Base-by-base conservation (phyloP, 2,113 vertebrate genomes). In the Papio anubis region DNA sequence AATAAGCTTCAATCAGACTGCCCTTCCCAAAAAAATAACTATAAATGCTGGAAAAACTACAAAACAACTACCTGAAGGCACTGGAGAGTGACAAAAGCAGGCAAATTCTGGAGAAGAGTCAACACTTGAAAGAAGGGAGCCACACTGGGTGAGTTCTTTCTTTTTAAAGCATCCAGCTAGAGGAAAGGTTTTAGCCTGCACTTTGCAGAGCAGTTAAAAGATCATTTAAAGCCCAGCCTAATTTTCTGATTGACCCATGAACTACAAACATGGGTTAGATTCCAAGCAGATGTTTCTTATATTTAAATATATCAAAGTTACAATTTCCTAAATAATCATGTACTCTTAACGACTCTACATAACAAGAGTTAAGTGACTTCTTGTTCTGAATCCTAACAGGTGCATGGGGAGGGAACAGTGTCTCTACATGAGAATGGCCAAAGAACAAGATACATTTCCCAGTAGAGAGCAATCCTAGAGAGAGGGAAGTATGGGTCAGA, bases 381-480 rank as follows among this genome's bases (percentile, higher is more conserved):
- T 59, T 59, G 12, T 25, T 81, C 57, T 52, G 48, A 68, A 92
- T 38, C 55, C 1, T 70, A 94, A 80, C 25, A 35, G 81, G 17
- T 40, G 0, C 13, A 3, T 32, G 1, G 23, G 30, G 48, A 20
- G 6, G 8, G 2, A 64, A n/a, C 1, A 32, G 17, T 35, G 8
- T 21, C 32, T 48, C 20, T 43, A 45, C 7, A 5, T 25, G 43
- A 70, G 21, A 78, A 48, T 80, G 68, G 6, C 8, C 21, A 52
- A 96, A n/a, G 2, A 45, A 52, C 48, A 88, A 52, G 61, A 52
- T 16, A 6, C 5, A 80, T 30, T 30, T 45, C 23, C 30, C 38
- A 27, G 0, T 61, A 27, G 68, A 91, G 21, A 90, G 23, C 66
- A 90, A 59, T 38, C 11, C 32, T 16, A 27, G 59, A 66, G 7